A percentile compares a stretch with the other conserved stretches of the same genome.
Evolutionary conservation across 2,113 vertebrate species (phyloP).

Genomic region (Helogale parvula): DNA sequence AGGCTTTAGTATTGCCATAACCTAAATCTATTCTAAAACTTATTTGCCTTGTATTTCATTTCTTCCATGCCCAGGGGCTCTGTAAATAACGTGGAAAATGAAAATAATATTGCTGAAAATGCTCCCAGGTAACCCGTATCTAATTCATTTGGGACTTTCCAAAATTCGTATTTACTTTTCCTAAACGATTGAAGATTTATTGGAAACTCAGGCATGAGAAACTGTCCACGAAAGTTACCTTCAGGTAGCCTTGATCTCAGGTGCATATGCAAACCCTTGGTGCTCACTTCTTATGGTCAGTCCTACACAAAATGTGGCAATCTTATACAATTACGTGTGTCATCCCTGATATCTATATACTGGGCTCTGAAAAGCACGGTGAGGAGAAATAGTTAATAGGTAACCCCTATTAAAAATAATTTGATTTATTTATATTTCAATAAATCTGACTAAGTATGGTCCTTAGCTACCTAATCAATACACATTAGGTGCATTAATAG

Average conservation of each 20-base stretch:
- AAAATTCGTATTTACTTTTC: constrained; percentile 36
- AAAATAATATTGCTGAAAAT: constrained; percentile 27
- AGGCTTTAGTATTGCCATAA: not conserved
- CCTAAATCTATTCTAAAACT: not conserved
- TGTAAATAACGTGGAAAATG: not conserved
- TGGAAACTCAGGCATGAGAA: not conserved
- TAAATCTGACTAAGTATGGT: not conserved
- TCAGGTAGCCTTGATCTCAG: not conserved
- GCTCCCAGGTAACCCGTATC: not conserved
- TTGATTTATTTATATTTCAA: constrained; percentile 53
- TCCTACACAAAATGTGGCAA: not conserved
- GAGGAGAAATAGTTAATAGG: not conserved
- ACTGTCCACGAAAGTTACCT: not conserved
- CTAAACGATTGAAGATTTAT: not conserved
- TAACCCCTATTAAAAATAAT: not conserved
- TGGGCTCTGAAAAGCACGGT: not conserved
- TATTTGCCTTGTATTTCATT: not conserved
- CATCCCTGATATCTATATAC: not conserved
- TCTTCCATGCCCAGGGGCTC: not conserved
- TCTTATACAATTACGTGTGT: not conserved
- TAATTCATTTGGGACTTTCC: not conserved
- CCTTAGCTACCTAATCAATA: constrained; percentile 47
- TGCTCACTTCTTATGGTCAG: not conserved
- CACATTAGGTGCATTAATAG: not conserved
- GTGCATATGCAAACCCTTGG: not conserved